These are phyloP conservation scores for Aphaenogaster floridana DNA, from an alignment of 1,140 invertebrate species.

Conservation along the genomic window DNA sequence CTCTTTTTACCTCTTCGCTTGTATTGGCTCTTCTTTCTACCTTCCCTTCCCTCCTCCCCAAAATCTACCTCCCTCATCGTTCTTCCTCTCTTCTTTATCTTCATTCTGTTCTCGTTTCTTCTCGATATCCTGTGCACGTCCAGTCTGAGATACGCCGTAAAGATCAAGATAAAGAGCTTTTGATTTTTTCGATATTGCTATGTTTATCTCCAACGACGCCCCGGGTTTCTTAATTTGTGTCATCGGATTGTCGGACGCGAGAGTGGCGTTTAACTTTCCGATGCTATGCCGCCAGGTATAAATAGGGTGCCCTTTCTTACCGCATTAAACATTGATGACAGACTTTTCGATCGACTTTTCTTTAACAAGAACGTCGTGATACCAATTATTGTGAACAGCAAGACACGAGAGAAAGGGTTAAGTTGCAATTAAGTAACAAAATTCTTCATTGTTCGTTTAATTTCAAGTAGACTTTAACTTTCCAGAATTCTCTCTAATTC, in stretches of 20 bases:
- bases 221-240: conserved; percentile 49
- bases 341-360: conserved; percentile 30
- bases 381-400: not conserved
- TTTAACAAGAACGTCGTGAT: not conserved
- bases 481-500: not conserved
- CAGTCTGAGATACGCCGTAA: conserved; percentile 30
- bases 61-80: conserved; percentile 58
- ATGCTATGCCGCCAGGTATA: conserved; percentile 3
- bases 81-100: conserved; percentile 59
- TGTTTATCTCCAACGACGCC: conserved; percentile 44
- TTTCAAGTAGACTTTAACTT: conserved; percentile 12
- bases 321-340: conserved; percentile 20
- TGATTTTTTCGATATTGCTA: conserved; percentile 40
- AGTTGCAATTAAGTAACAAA: not conserved
- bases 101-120: conserved; percentile 70
- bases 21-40: conserved; percentile 60
- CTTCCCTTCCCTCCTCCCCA: conserved; percentile 39
- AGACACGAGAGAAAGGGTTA: not conserved
- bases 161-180: conserved; percentile 49
- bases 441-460: not conserved
- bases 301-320: not conserved
- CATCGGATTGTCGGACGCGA: conserved; percentile 9
- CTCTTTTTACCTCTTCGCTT: conserved; percentile 56
- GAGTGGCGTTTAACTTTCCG: conserved; percentile 25
- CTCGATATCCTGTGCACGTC: conserved; percentile 57